These are phyloP conservation scores for Pseudomyrmex dendroicus DNA, from an alignment of 1,140 invertebrate genomes.

Conservation along the genomic window DNA sequence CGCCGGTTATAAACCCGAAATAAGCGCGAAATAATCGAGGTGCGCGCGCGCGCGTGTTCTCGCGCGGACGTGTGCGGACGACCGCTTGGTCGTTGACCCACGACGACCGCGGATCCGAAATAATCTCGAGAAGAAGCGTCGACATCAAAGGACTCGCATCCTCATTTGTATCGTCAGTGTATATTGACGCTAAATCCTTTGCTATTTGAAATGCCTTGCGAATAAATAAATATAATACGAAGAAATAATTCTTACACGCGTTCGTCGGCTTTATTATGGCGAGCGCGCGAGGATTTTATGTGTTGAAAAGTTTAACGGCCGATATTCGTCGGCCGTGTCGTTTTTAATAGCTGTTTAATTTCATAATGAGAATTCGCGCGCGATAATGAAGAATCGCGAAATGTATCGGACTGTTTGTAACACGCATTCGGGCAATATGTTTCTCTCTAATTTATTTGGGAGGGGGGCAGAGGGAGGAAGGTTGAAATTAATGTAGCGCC, in stretches of 20 bases:
- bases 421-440: background rate
- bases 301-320: background rate
- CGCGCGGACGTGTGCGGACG: background rate
- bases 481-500: conserved; percentile 5
- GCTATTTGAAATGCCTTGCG: background rate
- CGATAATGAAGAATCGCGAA: background rate
- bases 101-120: background rate
- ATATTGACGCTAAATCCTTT: background rate
- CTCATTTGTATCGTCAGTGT: background rate
- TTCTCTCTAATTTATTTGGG: conserved; percentile 25
- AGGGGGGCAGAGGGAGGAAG: background rate
- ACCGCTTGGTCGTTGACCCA: background rate
- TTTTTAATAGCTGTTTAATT: conserved; percentile 1
- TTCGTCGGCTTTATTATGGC: background rate
- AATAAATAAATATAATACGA: too few relatives aligned
- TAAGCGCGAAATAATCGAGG: conserved; percentile 41
- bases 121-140: background rate
- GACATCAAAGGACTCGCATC: background rate
- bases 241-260: background rate
- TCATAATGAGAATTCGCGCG: background rate
- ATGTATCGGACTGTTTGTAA: background rate
- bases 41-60: background rate
- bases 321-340: background rate
- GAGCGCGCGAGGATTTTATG: background rate
- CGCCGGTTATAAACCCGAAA: conserved; percentile 30